Base-by-base conservation (phyloP, 2,797 vertebrate species). In the Neosilurus hyrtlii region DNA sequence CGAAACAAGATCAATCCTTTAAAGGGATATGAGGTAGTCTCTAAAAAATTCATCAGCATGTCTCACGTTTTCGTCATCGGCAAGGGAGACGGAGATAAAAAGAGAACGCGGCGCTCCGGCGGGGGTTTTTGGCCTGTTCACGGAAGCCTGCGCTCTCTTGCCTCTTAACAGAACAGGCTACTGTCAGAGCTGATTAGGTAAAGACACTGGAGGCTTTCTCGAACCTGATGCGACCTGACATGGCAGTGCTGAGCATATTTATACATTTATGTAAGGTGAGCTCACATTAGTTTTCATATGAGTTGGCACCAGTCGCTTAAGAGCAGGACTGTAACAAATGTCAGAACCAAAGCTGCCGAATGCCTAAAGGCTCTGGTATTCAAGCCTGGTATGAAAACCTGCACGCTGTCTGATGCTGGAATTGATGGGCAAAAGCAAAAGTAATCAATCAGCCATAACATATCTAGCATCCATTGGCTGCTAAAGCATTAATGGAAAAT, bases 231-330 rank as follows among this genome's bases (percentile, higher is more conserved):
- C 43, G 51, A 87, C 54, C 62, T 74, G 87, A 84, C 83, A 77
- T 56, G 51, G 75, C 63, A 67, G 80, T 37, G 43, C 73, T 57
- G 63, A 80, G 85, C 78, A 88, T 84, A 87, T 84, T 85, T 84
- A 84, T 84, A 86, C 82, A 82, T 88, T 88, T 88, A 87, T 79
- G 80, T 86, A 82, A 81, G 72, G 72, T 84, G 82, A 87, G 84
- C 84, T 66, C 70, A 71, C 72, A 78, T 84, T 71, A 79, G 73
- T 52, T 79, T 78, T 61, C 62, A 76, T 74, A 78, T 30, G 72
- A 82, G 56, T 80, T 84, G 82, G 79, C 82, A 85, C 26, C 65
- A 35, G 80, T 67, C 51, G 26, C 80, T 79, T 70, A 30, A 61
- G 56, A 57, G 66, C 78, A 81, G 85, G 5, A 70, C 49, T 18